Percentiles rank a stretch among this genome's conserved stretches.
Conservation (phyloP, 2,113 vertebrate genomes). For the Meleagris gallopavo region DNA sequence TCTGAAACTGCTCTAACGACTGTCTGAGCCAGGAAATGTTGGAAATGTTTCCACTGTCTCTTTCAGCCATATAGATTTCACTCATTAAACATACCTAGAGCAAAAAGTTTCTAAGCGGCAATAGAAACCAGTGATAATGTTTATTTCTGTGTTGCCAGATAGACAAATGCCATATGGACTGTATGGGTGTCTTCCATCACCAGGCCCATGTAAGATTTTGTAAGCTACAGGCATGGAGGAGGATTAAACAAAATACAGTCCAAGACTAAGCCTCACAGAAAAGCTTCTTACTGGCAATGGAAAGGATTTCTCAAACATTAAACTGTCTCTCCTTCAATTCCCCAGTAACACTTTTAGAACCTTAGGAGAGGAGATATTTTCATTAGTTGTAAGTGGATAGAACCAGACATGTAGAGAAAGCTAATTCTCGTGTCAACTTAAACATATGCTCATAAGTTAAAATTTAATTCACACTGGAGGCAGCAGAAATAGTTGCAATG, state of each 20-base stretch:
- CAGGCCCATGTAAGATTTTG: neutral
- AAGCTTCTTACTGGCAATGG: neutral
- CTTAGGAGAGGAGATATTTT: neutral
- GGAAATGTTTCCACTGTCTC: conserved; percentile 40
- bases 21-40: conserved; percentile 34
- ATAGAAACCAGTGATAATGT: neutral
- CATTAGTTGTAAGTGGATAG: neutral
- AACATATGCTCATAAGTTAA: neutral
- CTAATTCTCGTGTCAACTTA: conserved; percentile 1
- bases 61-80: conserved; percentile 3
- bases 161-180: conserved; percentile 50
- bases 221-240: neutral
- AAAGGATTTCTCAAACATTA: neutral
- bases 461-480: neutral
- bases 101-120: conserved; percentile 2
- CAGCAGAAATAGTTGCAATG: neutral
- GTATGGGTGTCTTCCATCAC: conserved; percentile 35
- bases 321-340: neutral
- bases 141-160: conserved; percentile 40
- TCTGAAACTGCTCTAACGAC: neutral
- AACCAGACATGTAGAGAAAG: neutral
- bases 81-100: conserved; percentile 1
- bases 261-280: neutral
- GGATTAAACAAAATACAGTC: neutral
- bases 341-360: neutral